Evolutionary conservation across 2,888 invertebrate genomes (phyloP).

Genomic region (Poecilus cupreus): DNA sequence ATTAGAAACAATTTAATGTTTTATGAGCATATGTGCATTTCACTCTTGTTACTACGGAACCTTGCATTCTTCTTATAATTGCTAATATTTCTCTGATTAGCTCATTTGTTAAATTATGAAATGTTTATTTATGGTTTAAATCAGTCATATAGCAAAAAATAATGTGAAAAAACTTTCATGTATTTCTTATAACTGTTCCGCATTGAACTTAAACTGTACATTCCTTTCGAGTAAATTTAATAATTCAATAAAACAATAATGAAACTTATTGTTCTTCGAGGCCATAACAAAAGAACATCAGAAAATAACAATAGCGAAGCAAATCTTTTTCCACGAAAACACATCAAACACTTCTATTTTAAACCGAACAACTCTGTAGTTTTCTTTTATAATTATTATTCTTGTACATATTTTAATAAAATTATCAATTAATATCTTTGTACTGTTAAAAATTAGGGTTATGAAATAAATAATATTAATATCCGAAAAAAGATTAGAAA

Average conservation of each 20-base stretch:
- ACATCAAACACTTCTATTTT: conserved; percentile 38
- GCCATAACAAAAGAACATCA: conserved; percentile 3
- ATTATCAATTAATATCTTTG: not conserved
- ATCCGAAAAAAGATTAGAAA: not conserved
- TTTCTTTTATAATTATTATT: not conserved
- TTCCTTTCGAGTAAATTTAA: not conserved
- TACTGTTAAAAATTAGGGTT: not conserved
- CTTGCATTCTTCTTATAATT: conserved; percentile 7
- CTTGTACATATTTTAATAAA: not conserved
- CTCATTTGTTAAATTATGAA: conserved; percentile 33
- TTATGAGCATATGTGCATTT: not conserved
- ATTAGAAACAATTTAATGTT: not conserved
- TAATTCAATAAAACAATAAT: not conserved
- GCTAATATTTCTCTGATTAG: conserved; percentile 30
- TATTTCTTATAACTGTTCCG: not conserved
- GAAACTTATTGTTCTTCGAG: not conserved
- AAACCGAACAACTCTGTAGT: not conserved
- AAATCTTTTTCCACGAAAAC: conserved; percentile 13
- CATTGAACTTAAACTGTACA: not conserved
- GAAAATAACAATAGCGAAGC: conserved; percentile 31
- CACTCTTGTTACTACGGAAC: not conserved
- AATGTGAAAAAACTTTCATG: not conserved
- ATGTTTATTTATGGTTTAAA: conserved; percentile 32
- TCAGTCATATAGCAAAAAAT: conserved; percentile 10
- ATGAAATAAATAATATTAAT: not conserved